phyloP scores from a whole-genome alignment of 92 coral and sea anemone species.

The Phenganax marumi region DNA sequence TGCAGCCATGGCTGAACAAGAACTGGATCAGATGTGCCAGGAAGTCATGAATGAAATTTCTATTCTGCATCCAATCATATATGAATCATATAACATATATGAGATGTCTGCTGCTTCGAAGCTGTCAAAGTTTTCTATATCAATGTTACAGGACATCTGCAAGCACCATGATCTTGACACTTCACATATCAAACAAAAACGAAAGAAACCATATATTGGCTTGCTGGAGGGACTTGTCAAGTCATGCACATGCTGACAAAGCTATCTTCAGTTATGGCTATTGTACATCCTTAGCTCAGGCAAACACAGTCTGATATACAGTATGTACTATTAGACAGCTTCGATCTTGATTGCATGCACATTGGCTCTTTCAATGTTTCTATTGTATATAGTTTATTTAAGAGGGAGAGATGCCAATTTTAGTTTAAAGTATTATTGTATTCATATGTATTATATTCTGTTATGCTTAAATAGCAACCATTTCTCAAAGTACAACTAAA shows the following conservation, averaged over 20 bases:
- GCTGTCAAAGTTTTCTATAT: conserved; percentile 54
- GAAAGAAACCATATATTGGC: conserved; percentile 64
- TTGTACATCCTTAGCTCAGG: not conserved
- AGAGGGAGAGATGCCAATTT: not conserved
- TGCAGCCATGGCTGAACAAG: conserved; percentile 45
- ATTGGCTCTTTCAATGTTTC: not conserved
- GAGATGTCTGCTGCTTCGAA: conserved; percentile 43
- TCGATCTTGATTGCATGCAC: not conserved
- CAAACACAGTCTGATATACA: not conserved
- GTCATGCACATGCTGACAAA: conserved; percentile 48
- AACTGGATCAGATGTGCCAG: conserved; percentile 52
- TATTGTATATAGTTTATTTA: not conserved
- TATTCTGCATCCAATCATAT: conserved; percentile 59
- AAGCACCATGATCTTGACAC: conserved; percentile 57
- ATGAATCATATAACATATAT: conserved; percentile 52
- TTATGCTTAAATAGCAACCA: not conserved
- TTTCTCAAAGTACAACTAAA: conserved; percentile 4
- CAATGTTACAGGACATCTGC: conserved; percentile 63
- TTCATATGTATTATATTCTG: not conserved
- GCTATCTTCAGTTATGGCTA: conserved; percentile 1
- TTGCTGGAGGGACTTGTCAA: conserved; percentile 47
- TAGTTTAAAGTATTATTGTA: not conserved
- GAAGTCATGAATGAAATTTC: conserved; percentile 47
- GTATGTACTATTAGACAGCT: not conserved
- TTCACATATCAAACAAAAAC: conserved; percentile 42